A percentile compares a stretch with the other conserved stretches of the same genome.
These are phyloP conservation scores for Mesorhabditis belari DNA, from an alignment of 2,888 invertebrate genomes.

Conservation along the genomic window DNA sequence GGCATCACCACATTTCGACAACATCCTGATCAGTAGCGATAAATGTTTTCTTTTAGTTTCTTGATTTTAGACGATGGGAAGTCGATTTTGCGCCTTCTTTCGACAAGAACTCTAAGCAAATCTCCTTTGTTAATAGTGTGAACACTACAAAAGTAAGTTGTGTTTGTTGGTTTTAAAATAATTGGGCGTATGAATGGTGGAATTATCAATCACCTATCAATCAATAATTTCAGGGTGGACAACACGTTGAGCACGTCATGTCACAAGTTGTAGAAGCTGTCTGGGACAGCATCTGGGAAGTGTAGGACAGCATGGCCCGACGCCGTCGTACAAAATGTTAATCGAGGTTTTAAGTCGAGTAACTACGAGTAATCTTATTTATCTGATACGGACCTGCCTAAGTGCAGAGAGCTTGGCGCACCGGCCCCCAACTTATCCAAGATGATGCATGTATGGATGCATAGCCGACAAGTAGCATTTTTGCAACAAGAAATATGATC, in stretches of 20 bases:
- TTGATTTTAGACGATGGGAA: too few species aligned
- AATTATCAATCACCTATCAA: too few species aligned
- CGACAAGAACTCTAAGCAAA: conserved; percentile 60
- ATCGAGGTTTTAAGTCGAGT: too few species aligned
- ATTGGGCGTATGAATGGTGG: not conserved
- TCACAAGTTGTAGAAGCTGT: conserved; percentile 81
- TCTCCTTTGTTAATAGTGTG: conserved; percentile 96
- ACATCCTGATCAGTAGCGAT: not conserved
- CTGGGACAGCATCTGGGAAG: conserved; percentile 57
- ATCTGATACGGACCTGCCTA: too few species aligned
- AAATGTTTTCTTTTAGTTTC: too few species aligned
- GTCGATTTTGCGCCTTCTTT: too few species aligned
- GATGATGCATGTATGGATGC: too few species aligned
- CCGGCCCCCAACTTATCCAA: too few species aligned
- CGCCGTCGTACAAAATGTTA: conserved; percentile 95
- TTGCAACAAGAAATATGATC: too few species aligned
- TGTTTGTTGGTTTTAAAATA: not conserved
- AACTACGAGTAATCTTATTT: too few species aligned
- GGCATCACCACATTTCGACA: not conserved
- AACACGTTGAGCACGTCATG: conserved; percentile 86
- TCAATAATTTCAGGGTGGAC: conserved; percentile 67
- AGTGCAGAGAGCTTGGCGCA: too few species aligned
- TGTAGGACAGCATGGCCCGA: conserved; percentile 76
- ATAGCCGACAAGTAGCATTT: too few species aligned
- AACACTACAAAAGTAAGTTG: conserved; percentile 73